These are phyloP conservation scores for Aproaerema taeniolella DNA, from an alignment of 2,888 invertebrate genomes.

Conservation along the genomic window DNA sequence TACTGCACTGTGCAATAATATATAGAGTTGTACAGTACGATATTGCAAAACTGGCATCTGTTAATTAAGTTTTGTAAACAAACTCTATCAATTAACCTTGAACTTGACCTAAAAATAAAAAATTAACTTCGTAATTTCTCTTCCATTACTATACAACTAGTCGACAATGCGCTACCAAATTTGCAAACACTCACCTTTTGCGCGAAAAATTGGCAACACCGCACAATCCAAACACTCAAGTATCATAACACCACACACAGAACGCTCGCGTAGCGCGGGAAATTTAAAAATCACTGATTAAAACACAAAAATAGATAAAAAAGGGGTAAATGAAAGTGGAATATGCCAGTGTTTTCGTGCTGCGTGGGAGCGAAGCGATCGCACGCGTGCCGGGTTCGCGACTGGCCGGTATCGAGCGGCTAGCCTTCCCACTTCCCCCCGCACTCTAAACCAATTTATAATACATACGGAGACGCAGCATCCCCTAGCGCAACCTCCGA, in stretches of 20 bases:
- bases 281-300: slow-evolving; percentile 6
- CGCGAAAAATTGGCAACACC: slow-evolving; percentile 19
- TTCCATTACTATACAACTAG: too few species aligned
- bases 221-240: slow-evolving; percentile 25
- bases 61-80: too few species aligned
- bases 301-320: slow-evolving; percentile 21
- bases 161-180: too few species aligned
- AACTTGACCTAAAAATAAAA: too few species aligned
- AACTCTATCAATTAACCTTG: too few species aligned
- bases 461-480: slow-evolving; percentile 77
- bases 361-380: slow-evolving; percentile 30
- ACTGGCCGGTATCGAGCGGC: slow-evolving; percentile 71
- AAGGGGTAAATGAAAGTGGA: slow-evolving; percentile 31
- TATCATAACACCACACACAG: slow-evolving; percentile 9
- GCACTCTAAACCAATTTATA: slow-evolving; percentile 76
- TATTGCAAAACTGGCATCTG: too few species aligned
- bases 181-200: slow-evolving; percentile 25
- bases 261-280: slow-evolving; percentile 1
- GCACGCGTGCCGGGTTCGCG: slow-evolving; percentile 44
- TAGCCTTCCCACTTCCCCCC: slow-evolving; percentile 56
- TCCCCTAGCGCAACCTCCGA: slow-evolving; percentile 43
- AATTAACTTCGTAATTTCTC: too few species aligned
- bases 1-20: too few species aligned
- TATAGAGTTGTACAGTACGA: too few species aligned
- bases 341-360: slow-evolving; percentile 32